phyloP scores from a whole-genome alignment of 1,140 invertebrate species.

The Calycopis cecrops region DNA sequence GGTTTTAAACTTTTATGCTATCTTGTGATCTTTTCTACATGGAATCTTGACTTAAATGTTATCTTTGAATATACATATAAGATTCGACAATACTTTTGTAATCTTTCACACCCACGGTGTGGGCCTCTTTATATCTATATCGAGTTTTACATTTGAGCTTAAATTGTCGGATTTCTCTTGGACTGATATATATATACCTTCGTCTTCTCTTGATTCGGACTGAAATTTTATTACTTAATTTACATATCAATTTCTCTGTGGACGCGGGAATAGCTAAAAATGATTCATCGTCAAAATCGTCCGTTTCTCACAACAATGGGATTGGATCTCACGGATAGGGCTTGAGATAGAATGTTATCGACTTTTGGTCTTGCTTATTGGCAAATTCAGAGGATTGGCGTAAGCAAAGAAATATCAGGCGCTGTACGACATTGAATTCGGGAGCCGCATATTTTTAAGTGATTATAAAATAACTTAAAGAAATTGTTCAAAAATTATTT shows the following conservation, averaged over 20 bases:
- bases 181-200: conserved; percentile 6
- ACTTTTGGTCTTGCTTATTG: too few species aligned
- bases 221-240: not conserved
- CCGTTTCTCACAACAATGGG: too few species aligned
- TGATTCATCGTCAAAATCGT: too few species aligned
- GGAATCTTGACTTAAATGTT: conserved; percentile 42
- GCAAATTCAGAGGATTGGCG: too few species aligned
- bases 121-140: conserved; percentile 9
- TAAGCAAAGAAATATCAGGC: too few species aligned
- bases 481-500: too few species aligned
- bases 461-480: too few species aligned
- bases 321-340: too few species aligned
- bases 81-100: conserved; percentile 56
- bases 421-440: too few species aligned
- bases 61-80: conserved; percentile 41
- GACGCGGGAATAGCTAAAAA: too few species aligned
- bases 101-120: conserved; percentile 27
- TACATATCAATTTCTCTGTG: not conserved
- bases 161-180: conserved; percentile 5
- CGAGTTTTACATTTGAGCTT: conserved; percentile 10
- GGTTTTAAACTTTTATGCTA: conserved; percentile 39
- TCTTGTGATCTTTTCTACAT: conserved; percentile 39
- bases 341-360: too few species aligned
- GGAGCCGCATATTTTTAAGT: too few species aligned
- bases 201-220: not conserved